A percentile compares a stretch with the other conserved stretches of the same genome.
Evolutionary conservation across 2,888 invertebrate genomes (phyloP).

Genomic region (Chrysina gloriosa): DNA sequence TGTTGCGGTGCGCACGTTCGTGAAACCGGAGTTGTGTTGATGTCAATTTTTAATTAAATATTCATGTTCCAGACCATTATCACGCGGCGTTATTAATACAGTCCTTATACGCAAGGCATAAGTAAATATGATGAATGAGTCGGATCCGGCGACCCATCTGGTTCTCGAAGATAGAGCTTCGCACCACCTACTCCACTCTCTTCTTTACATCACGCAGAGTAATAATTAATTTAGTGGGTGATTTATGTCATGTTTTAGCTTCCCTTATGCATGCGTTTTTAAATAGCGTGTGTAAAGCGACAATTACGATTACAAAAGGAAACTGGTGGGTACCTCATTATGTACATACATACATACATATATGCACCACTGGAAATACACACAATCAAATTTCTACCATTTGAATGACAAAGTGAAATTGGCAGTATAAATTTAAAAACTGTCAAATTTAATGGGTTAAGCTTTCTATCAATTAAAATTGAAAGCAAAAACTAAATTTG

Average conservation of each 20-base stretch:
- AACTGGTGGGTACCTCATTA: neutral
- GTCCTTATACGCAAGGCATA: constrained; percentile 1
- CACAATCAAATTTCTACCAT: no score
- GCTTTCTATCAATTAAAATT: no score
- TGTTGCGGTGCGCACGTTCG: neutral
- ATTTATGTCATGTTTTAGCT: constrained; percentile 21
- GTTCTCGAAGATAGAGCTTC: neutral
- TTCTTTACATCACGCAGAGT: neutral
- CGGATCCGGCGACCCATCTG: neutral
- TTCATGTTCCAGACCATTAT: constrained; percentile 27
- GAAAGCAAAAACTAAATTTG: no score
- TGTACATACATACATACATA: no score
- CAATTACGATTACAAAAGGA: neutral
- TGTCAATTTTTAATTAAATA: constrained; percentile 38
- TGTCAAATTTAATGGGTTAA: no score
- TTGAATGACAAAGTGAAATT: no score
- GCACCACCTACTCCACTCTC: constrained; percentile 23
- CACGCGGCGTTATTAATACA: constrained; percentile 32
- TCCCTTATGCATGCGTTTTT: neutral
- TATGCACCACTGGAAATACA: no score
- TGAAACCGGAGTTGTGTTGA: constrained; percentile 30
- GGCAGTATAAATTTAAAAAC: no score
- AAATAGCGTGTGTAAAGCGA: neutral
- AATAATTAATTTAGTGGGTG: constrained; percentile 11
- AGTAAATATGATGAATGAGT: constrained; percentile 32